Evolutionary conservation across 2,797 vertebrate genomes (phyloP).

Genomic region (Carapus acus): DNA sequence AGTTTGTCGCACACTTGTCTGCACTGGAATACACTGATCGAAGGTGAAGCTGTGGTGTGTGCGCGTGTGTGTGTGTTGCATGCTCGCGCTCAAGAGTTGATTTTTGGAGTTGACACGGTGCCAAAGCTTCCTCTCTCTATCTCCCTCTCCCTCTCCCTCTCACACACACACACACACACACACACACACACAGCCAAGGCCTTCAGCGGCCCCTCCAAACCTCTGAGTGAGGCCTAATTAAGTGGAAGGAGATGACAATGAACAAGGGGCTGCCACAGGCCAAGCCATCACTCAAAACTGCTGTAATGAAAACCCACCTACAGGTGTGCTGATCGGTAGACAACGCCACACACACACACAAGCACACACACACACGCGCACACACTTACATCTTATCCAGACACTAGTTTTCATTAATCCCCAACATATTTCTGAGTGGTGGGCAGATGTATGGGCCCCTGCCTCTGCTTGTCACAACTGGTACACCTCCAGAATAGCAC

Average conservation of each 20-base stretch:
- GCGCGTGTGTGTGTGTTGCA: no score
- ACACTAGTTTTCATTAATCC: conserved; percentile 9
- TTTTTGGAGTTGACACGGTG: no score
- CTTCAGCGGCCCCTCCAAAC: conserved; percentile 48
- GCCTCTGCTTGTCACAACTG: no score
- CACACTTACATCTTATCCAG: neutral
- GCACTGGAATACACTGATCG: no score
- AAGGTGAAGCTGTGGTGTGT: no score
- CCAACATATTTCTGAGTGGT: conserved; percentile 15
- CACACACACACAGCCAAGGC: conserved; percentile 1
- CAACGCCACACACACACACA: conserved; percentile 15
- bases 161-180: conserved; percentile 29
- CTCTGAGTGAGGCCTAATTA: conserved; percentile 68
- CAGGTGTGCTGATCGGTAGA: conserved; percentile 60
- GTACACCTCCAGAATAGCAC: no score
- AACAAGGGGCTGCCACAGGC: conserved; percentile 63
- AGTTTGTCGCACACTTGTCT: no score
- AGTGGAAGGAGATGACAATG: conserved; percentile 67
- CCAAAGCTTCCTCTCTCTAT: no score
- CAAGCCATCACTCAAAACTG: conserved; percentile 68
- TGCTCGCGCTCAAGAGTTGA: no score
- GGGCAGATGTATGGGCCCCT: no score
- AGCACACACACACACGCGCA: conserved; percentile 16
- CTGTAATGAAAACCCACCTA: conserved; percentile 70
- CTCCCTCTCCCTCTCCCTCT: no score